Conservation (phyloP, 2,888 invertebrate species). For the Limnephilus auricula region DNA sequence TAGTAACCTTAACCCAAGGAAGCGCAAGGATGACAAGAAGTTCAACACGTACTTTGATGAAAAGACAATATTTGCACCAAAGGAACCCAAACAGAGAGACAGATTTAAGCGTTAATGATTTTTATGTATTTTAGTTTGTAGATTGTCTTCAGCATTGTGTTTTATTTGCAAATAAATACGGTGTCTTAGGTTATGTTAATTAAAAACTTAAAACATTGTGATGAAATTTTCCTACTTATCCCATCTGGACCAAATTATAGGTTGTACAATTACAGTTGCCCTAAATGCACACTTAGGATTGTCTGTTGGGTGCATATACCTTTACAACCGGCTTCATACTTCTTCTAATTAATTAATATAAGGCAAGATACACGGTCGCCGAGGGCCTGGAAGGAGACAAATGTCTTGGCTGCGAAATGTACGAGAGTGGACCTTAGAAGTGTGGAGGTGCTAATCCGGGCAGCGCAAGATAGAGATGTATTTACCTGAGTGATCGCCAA, state of each 20-base stretch:
- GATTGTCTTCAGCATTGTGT: neutral
- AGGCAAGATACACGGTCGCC: too few species aligned
- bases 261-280: too few species aligned
- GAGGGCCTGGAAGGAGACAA: too few species aligned
- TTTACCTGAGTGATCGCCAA: too few species aligned
- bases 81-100: conserved; percentile 72
- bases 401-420: too few species aligned
- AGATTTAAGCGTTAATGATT: conserved; percentile 67
- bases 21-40: conserved; percentile 83
- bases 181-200: neutral
- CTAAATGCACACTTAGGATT: neutral
- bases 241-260: too few species aligned
- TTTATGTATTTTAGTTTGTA: neutral
- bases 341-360: too few species aligned
- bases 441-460: too few species aligned
- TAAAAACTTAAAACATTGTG: neutral
- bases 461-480: too few species aligned
- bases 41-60: conserved; percentile 92
- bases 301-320: neutral
- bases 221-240: neutral
- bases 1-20: conserved; percentile 84
- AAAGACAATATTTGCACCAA: conserved; percentile 79
- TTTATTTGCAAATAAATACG: neutral
- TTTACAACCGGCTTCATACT: too few species aligned
- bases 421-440: too few species aligned